Base-by-base conservation (phyloP, 2,113 vertebrate species). In the Narcine bancroftii region DNA sequence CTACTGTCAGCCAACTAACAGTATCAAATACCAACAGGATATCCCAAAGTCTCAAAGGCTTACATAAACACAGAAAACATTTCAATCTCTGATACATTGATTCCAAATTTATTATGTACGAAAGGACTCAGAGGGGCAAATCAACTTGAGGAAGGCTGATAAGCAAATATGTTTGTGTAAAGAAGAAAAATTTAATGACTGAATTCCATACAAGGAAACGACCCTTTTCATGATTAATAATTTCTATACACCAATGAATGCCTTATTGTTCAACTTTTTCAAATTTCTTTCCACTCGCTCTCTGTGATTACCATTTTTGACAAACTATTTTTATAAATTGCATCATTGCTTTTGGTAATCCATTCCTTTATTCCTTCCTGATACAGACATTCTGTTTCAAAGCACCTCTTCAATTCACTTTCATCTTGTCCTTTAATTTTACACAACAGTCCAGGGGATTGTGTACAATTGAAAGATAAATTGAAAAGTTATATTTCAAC, bases 41-140 rank as follows among this genome's bases (percentile, higher is more conserved):
- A 39, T 33, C 36, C 65, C 89, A 91, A 69, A 91, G 26, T 69
- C 89, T 91, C 36, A 69, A 91, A 91, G 63, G 63, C 39, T 91
- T 66, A 33, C 65, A 21, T 3, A 45, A 91, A 85, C 53, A 89
- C 17, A 83, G 79, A 89, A 65, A 66, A 60, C 56, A 91, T 91
- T 91, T 91, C 65, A 69, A 69, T 91, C 63, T 69, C 89, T 69
- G 65, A 91, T 91, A 69, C 69, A 69, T 21, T 45, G 42, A 45
- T 69, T 91, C 63, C 26, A 69, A 91, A 69, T 47, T 69, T 45
- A 24, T 29, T 11, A 6, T 6, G 39, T 69, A 91, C 10, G 9
- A 29, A 47, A 15, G 9, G 39, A 3, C 65, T 47, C 24, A 45
- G 21, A 45, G 36, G 19, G 6, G 6, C 36, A 39, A 2, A 36